Percentiles rank a stretch among this genome's conserved stretches.
Conservation (phyloP, 2,888 invertebrate species). For the Eilema depressum region DNA sequence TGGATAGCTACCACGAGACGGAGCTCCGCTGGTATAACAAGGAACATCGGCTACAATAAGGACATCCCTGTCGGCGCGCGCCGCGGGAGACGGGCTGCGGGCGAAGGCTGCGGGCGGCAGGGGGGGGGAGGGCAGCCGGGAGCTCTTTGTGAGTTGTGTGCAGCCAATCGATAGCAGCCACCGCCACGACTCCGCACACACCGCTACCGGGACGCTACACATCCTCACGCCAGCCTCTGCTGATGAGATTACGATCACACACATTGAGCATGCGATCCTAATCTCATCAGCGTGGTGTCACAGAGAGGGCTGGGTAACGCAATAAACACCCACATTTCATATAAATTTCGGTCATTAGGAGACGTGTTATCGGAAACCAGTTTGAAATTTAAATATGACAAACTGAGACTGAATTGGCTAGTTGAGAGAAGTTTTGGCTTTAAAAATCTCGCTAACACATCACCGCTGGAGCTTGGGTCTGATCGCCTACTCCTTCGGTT, state of each 20-base stretch:
- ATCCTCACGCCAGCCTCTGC: not conserved
- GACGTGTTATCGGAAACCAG: no score
- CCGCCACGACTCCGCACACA: slow-evolving; percentile 30
- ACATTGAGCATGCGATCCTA: not conserved
- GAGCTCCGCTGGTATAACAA: slow-evolving; percentile 12
- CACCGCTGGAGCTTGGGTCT: not conserved
- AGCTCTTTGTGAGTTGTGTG: slow-evolving; percentile 61
- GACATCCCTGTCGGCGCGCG: slow-evolving; percentile 24
- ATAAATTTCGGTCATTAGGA: no score
- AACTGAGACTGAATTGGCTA: no score
- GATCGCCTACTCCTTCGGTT: not conserved
- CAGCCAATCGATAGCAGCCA: slow-evolving; percentile 70
- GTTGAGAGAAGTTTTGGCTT: no score
- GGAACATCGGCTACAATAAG: slow-evolving; percentile 25
- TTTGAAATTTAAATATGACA: no score
- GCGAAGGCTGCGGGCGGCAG: slow-evolving; percentile 5
- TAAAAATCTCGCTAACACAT: not conserved
- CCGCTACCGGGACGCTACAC: not conserved
- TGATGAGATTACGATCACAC: slow-evolving; percentile 1
- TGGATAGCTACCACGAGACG: slow-evolving; percentile 7
- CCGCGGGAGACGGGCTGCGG: slow-evolving; percentile 11
- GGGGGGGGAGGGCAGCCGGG: slow-evolving; percentile 36
- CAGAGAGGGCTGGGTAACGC: no score
- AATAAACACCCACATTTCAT: no score
- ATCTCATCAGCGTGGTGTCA: not conserved